A percentile compares a stretch with the other conserved stretches of the same genome.
Evolutionary conservation across 1,140 invertebrate genomes (phyloP).

Genomic region (Bicyclus anynana): DNA sequence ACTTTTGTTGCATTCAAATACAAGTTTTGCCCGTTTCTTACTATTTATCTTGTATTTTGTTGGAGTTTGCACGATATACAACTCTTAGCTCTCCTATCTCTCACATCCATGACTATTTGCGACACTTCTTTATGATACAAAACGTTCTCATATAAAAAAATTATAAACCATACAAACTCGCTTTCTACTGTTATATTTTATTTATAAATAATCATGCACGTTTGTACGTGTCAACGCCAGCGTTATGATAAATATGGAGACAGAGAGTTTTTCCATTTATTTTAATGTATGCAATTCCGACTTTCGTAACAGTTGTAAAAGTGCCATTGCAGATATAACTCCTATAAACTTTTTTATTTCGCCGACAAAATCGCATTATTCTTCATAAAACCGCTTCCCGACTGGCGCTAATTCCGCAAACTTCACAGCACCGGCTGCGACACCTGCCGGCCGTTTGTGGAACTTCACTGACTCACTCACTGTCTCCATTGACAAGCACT

Average conservation of each 20-base stretch:
- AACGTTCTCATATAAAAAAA: too few species aligned
- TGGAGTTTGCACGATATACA: too few species aligned
- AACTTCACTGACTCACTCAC: constrained; percentile 8
- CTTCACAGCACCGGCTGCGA: constrained; percentile 36
- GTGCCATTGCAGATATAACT: constrained; percentile 22
- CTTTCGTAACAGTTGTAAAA: constrained; percentile 18
- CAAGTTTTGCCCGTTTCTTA: too few species aligned
- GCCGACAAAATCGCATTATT: constrained; percentile 44
- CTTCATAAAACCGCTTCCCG: constrained; percentile 39
- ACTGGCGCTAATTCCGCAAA: constrained; percentile 44
- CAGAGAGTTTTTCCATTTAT: constrained; percentile 20
- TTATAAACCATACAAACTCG: too few species aligned
- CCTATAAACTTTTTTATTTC: constrained; percentile 44
- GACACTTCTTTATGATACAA: too few species aligned
- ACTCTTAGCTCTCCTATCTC: too few species aligned
- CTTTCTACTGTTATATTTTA: too few species aligned
- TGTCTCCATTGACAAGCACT: not conserved
- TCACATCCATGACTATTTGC: too few species aligned
- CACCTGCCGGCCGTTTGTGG: constrained; percentile 41
- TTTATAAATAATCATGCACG: not conserved
- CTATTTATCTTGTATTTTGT: too few species aligned
- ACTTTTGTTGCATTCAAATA: too few species aligned
- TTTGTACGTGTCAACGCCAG: not conserved
- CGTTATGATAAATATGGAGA: not conserved
- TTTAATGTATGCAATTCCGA: constrained; percentile 17